These are phyloP conservation scores for Hydrocynus forskahlii DNA, from an alignment of 2,797 vertebrate species.

Conservation along the genomic window DNA sequence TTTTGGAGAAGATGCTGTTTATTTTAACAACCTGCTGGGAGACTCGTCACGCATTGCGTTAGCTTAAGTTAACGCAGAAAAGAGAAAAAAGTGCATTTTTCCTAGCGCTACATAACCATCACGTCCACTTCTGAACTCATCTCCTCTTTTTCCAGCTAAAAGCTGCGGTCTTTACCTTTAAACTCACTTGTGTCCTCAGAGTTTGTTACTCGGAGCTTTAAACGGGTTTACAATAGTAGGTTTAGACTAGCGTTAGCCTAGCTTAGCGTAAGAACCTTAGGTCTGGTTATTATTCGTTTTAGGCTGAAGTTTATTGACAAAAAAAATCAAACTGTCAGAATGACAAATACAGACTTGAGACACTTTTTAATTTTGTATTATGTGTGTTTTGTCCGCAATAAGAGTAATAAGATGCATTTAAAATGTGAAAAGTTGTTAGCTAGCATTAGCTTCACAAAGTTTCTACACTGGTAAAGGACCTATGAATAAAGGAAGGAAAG, in stretches of 20 bases:
- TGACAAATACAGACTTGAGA: too few relatives aligned
- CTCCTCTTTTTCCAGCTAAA: background rate
- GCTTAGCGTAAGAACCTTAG: background rate
- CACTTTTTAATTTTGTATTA: too few relatives aligned
- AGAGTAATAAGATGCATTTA: too few relatives aligned
- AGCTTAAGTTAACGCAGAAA: constrained; percentile 26
- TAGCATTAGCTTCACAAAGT: too few relatives aligned
- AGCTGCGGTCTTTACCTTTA: background rate
- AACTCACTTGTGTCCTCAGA: background rate
- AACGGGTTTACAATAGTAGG: background rate
- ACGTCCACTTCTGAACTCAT: background rate
- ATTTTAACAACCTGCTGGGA: constrained; percentile 27
- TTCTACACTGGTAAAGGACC: too few relatives aligned
- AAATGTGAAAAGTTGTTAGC: too few relatives aligned
- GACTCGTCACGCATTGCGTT: constrained; percentile 19
- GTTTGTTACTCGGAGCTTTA: background rate
- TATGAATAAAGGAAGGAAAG: too few relatives aligned
- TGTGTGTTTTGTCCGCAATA: too few relatives aligned
- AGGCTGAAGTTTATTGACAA: background rate
- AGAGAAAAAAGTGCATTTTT: background rate
- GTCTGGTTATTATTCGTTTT: background rate
- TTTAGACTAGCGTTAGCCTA: background rate
- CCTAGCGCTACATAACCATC: background rate
- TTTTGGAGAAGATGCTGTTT: constrained; percentile 51
- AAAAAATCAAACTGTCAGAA: too few relatives aligned